Conservation (phyloP, 2,113 vertebrate species). For the Tyrannus savana region DNA sequence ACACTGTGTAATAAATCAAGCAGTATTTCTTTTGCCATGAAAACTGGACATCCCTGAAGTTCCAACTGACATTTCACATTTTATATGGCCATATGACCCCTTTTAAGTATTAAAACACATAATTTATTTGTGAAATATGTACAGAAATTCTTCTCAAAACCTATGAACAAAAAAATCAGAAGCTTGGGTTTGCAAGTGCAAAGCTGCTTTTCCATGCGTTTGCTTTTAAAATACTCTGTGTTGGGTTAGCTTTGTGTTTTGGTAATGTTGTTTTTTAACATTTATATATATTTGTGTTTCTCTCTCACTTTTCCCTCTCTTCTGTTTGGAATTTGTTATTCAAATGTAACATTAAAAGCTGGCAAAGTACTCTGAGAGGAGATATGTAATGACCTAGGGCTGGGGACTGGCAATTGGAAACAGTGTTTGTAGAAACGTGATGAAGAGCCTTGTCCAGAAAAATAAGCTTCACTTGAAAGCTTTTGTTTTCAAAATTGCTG, state of each 20-base stretch:
- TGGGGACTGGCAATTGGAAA: background rate
- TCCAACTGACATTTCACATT: conserved; percentile 69
- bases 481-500: conserved; percentile 21
- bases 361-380: background rate
- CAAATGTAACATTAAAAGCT: background rate
- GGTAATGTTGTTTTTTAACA: background rate
- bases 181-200: background rate
- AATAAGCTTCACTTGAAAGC: conserved; percentile 18
- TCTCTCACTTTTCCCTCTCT: background rate
- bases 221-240: background rate
- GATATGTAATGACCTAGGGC: background rate
- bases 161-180: background rate
- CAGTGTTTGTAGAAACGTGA: background rate
- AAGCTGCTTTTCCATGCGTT: background rate
- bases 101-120: conserved; percentile 57
- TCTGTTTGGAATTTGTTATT: background rate
- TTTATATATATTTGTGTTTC: background rate
- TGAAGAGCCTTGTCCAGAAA: background rate
- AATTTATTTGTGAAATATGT: conserved; percentile 33
- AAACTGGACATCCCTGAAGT: conserved; percentile 64
- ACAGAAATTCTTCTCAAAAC: background rate
- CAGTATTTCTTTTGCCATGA: conserved; percentile 59
- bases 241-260: background rate
- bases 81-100: conserved; percentile 45
- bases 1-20: conserved; percentile 65